Percentiles rank a stretch among this genome's conserved stretches.
These are phyloP conservation scores for Willowsia nigromaculata DNA, from an alignment of 2,888 invertebrate genomes.

Conservation along the genomic window DNA sequence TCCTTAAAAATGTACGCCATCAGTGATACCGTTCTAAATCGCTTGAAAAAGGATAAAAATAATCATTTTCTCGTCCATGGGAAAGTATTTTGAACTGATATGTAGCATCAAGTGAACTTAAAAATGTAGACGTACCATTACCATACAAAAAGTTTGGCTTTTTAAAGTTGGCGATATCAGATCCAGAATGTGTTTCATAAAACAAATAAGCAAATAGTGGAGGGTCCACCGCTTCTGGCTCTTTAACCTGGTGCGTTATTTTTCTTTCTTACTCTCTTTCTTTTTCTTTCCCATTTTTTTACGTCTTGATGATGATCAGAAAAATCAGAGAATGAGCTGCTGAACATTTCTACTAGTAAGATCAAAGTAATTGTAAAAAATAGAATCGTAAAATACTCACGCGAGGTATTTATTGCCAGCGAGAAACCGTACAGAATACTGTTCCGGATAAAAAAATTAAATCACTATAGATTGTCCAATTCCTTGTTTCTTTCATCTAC, in stretches of 20 bases:
- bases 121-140: too few relatives aligned
- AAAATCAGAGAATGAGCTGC: background rate
- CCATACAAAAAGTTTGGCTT: background rate
- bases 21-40: too few relatives aligned
- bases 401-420: too few relatives aligned
- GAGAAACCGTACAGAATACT: too few relatives aligned
- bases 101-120: too few relatives aligned
- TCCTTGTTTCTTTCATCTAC: too few relatives aligned
- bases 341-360: too few relatives aligned
- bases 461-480: too few relatives aligned
- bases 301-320: background rate
- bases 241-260: constrained; percentile 71
- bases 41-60: background rate
- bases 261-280: constrained; percentile 50
- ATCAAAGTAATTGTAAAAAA: too few relatives aligned
- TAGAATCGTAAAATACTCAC: too few relatives aligned
- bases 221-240: constrained; percentile 77
- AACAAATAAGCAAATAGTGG: constrained; percentile 79
- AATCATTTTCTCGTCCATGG: constrained; percentile 6
- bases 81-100: constrained; percentile 32
- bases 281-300: constrained; percentile 26
- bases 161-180: constrained; percentile 75
- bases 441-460: too few relatives aligned
- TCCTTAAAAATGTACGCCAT: too few relatives aligned
- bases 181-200: constrained; percentile 79